Percentiles rank a stretch among this genome's conserved stretches.
These are phyloP conservation scores for Sternotherus odoratus DNA, from an alignment of 2,797 vertebrate species.

Conservation along the genomic window DNA sequence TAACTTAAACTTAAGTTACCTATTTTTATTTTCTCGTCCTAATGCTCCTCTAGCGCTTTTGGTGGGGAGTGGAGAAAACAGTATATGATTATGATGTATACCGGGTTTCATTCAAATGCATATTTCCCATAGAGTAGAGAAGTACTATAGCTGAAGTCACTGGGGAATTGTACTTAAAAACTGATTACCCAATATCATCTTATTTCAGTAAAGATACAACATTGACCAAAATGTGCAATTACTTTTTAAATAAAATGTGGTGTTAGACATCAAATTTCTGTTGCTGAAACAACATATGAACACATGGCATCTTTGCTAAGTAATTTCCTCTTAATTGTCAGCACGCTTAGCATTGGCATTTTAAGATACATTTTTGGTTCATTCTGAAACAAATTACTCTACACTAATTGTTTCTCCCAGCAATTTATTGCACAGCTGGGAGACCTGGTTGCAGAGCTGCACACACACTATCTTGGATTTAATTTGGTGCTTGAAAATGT, in stretches of 20 bases:
- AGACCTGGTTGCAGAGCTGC: slow-evolving; percentile 46
- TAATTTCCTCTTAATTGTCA: slow-evolving; percentile 74
- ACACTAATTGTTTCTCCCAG: slow-evolving; percentile 73
- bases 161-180: slow-evolving; percentile 27
- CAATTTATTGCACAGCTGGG: slow-evolving; percentile 69
- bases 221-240: slow-evolving; percentile 57
- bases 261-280: slow-evolving; percentile 44
- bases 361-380: slow-evolving; percentile 71
- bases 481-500: slow-evolving; percentile 66
- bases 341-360: slow-evolving; percentile 73
- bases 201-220: slow-evolving; percentile 46
- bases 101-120: slow-evolving; percentile 49
- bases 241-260: slow-evolving; percentile 49
- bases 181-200: slow-evolving; percentile 16
- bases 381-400: slow-evolving; percentile 76
- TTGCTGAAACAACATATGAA: slow-evolving; percentile 62
- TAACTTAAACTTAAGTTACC: slow-evolving; percentile 60
- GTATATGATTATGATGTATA: not conserved
- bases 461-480: slow-evolving; percentile 20
- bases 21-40: slow-evolving; percentile 61
- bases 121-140: slow-evolving; percentile 50
- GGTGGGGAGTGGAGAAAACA: slow-evolving; percentile 45
- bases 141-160: slow-evolving; percentile 27
- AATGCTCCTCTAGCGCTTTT: slow-evolving; percentile 62
- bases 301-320: slow-evolving; percentile 67